Evolutionary conservation across 2,797 vertebrate species (phyloP).

Genomic region (Crenuchus spilurus): DNA sequence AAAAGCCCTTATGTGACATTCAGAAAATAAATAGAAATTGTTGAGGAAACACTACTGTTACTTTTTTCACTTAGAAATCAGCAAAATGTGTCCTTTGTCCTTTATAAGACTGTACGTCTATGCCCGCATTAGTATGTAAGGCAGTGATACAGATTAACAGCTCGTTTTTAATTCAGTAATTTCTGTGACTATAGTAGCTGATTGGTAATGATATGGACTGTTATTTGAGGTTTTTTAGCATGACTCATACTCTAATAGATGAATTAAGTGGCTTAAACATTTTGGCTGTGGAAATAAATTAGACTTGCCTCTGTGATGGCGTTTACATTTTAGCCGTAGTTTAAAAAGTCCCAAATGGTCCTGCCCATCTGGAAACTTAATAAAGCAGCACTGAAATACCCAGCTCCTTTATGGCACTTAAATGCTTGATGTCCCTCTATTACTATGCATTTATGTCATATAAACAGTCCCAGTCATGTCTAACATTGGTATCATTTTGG

Average conservation of each 20-base stretch:
- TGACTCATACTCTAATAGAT: background rate
- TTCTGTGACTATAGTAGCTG: background rate
- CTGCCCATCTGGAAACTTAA: background rate
- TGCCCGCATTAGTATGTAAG: no score
- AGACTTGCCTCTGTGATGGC: background rate
- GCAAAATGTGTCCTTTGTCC: no score
- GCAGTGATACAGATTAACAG: no score
- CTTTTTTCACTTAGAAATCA: no score
- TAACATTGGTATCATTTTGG: background rate
- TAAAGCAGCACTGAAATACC: background rate
- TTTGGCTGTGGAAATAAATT: slow-evolving; percentile 1
- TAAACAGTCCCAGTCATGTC: background rate
- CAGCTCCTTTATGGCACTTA: background rate
- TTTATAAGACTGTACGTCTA: no score
- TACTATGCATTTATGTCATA: background rate
- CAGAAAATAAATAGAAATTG: no score
- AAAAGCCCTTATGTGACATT: no score
- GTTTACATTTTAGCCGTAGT: background rate
- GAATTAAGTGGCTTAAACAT: background rate
- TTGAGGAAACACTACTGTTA: no score
- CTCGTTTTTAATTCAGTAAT: no score
- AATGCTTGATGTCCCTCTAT: background rate
- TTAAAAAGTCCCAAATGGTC: background rate
- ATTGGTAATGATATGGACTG: background rate
- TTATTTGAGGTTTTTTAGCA: background rate